phyloP scores from a whole-genome alignment of 2,888 invertebrate species.

The Caenorhabditis panamensis region DNA sequence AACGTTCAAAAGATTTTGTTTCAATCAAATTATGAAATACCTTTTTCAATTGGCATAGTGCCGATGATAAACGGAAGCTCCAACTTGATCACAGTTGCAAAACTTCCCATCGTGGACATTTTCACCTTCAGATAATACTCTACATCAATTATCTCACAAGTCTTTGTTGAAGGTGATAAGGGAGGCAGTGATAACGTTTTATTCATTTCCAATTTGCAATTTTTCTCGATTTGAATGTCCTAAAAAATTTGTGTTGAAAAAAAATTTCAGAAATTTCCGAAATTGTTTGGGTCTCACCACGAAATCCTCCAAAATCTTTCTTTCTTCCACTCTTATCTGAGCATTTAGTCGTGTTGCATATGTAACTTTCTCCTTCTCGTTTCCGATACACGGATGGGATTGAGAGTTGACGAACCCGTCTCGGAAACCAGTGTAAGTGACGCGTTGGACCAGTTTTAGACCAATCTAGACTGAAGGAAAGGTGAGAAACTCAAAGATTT shows the following conservation, averaged over 20 bases:
- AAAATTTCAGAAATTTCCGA: too few relatives aligned
- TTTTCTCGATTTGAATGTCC: slow-evolving; percentile 39
- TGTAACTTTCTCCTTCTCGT: slow-evolving; percentile 41
- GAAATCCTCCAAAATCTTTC: slow-evolving; percentile 42
- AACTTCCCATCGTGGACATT: slow-evolving; percentile 40
- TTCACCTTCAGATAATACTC: slow-evolving; percentile 56
- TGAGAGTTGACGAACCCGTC: slow-evolving; percentile 54
- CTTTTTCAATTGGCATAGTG: slow-evolving; percentile 31
- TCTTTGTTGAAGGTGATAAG: slow-evolving; percentile 43
- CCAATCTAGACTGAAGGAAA: slow-evolving; percentile 30
- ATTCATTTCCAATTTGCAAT: slow-evolving; percentile 26
- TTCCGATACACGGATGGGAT: slow-evolving; percentile 26
- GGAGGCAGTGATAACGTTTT: slow-evolving; percentile 27
- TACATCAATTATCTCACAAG: slow-evolving; percentile 53
- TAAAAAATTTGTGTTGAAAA: neutral
- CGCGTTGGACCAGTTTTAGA: slow-evolving; percentile 42
- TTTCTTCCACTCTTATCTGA: slow-evolving; percentile 49
- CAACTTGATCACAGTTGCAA: slow-evolving; percentile 40
- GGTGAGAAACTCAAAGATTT: neutral
- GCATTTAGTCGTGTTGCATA: slow-evolving; percentile 55
- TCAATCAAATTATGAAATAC: slow-evolving; percentile 8
- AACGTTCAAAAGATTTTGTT: neutral
- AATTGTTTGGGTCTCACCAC: slow-evolving; percentile 21
- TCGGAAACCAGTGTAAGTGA: slow-evolving; percentile 57
- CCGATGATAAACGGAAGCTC: slow-evolving; percentile 46